Conservation (phyloP, 2,888 invertebrate species). For the Drosophila subsilvestris region DNA sequence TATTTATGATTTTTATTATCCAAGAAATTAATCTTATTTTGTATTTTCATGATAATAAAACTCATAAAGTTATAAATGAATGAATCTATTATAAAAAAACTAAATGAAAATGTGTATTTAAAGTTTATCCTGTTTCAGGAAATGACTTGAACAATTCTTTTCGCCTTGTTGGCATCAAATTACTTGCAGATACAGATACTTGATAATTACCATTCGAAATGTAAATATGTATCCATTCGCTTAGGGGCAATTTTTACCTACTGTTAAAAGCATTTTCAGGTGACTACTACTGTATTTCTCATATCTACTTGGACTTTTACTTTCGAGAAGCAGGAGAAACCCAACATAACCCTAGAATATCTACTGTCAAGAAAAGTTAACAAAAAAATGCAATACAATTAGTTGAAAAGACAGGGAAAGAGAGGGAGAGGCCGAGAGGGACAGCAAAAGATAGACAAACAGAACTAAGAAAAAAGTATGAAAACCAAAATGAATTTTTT, state of each 20-base stretch:
- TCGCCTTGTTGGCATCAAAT: background rate
- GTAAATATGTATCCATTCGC: background rate
- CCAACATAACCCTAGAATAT: background rate
- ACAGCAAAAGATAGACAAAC: conserved; percentile 1
- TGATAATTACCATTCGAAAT: too few species aligned
- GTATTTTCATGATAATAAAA: too few species aligned
- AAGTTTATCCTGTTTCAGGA: too few species aligned
- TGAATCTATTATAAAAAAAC: too few species aligned
- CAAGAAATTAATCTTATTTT: too few species aligned
- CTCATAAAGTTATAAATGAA: too few species aligned
- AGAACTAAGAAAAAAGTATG: background rate
- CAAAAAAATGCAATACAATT: background rate
- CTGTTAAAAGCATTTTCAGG: background rate
- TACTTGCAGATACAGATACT: too few species aligned
- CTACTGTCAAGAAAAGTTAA: background rate
- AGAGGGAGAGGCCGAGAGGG: background rate
- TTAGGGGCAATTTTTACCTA: background rate
- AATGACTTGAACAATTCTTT: too few species aligned
- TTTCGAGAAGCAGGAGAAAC: background rate
- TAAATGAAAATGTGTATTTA: too few species aligned
- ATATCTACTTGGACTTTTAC: background rate
- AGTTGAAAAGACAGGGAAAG: background rate
- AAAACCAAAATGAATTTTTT: conserved; percentile 8
- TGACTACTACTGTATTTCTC: background rate
- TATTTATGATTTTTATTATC: too few species aligned